Percentiles rank a stretch among this genome's conserved stretches.
These are phyloP conservation scores for Dendrolimus pini DNA, from an alignment of 2,888 invertebrate genomes.

Conservation along the genomic window DNA sequence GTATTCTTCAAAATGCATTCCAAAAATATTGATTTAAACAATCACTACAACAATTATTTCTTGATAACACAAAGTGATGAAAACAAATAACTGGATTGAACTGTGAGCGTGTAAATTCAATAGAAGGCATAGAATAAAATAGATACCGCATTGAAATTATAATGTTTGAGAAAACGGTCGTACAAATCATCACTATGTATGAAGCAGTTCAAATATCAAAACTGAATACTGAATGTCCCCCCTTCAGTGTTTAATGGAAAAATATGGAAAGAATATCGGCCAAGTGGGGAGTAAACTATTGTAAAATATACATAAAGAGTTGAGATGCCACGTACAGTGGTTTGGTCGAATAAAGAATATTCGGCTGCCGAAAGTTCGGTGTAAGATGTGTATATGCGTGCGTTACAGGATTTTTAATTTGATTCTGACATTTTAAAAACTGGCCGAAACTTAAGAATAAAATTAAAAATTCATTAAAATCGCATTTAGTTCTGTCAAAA, in stretches of 20 bases:
- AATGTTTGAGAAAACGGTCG: slow-evolving; percentile 43
- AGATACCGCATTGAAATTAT: slow-evolving; percentile 60
- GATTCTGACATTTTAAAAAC: no score
- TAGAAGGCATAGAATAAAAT: slow-evolving; percentile 29
- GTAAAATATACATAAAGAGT: no score
- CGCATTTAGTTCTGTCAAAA: no score
- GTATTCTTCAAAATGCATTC: slow-evolving; percentile 13
- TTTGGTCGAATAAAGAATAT: no score
- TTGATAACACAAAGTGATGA: no score
- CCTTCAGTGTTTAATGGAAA: background rate
- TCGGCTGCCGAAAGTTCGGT: no score
- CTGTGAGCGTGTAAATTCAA: slow-evolving; percentile 16
- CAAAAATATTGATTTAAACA: slow-evolving; percentile 2
- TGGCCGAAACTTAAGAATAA: no score
- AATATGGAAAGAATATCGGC: slow-evolving; percentile 10
- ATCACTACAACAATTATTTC: background rate
- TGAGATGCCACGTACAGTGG: no score
- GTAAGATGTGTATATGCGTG: no score
- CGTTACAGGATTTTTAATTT: no score
- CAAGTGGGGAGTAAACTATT: background rate
- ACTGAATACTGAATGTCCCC: slow-evolving; percentile 10
- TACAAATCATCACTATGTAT: slow-evolving; percentile 45
- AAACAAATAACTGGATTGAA: no score
- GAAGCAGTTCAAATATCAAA: slow-evolving; percentile 55
- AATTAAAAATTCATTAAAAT: no score